Evolutionary conservation across 92 coral and sea anemone genomes (phyloP), one percentile per base, ranked within the genome.

Genomic region (Micromussa lordhowensis): DNA sequence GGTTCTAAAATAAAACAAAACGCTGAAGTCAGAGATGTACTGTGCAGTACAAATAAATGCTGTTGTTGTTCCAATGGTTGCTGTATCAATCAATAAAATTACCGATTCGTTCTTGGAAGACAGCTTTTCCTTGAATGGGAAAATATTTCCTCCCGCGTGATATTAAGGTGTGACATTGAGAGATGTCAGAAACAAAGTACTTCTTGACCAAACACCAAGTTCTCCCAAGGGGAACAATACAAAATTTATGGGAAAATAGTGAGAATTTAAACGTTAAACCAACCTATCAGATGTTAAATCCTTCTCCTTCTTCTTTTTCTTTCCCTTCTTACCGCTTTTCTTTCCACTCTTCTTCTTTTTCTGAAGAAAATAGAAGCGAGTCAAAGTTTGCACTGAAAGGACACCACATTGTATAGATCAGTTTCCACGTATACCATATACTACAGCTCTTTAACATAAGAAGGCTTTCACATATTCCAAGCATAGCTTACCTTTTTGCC

Each of bases 261-360:
- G 69, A 64, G 44, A 29, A 31, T 64, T 66, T 16, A 24, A 1
- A 61, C 5, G 51, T 5, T 36, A 36, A 66, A 87, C 90, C 48
- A 34, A 97, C 99, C 99, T 93, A 89, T 97, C 98, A 66, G 99
- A 91, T 29, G 99, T 97, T 82, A 97, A 85, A 81, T 97, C 99
- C 85, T 97, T 97, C 77, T 97, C 99, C 81, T 97, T 97, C 98
- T 97, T 97, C 90, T 95, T 95, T 79, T 96, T 96, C 96, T 97
- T 97, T 75, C 99, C 99, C 54, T 97, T 97, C 91, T 94, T 94
- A 14, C 99, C 98, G 38, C 98, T 97, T 80, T 97, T 97, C 90
- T 94, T 96, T 10, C 99, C 98, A 49, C 98, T 97, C 83, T 97
- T 97, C 90, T 94, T 96, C 95, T 97, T 97, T 88, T 97, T 97